Conservation (phyloP, 2,888 invertebrate species). For the Cheilosia impressa region DNA sequence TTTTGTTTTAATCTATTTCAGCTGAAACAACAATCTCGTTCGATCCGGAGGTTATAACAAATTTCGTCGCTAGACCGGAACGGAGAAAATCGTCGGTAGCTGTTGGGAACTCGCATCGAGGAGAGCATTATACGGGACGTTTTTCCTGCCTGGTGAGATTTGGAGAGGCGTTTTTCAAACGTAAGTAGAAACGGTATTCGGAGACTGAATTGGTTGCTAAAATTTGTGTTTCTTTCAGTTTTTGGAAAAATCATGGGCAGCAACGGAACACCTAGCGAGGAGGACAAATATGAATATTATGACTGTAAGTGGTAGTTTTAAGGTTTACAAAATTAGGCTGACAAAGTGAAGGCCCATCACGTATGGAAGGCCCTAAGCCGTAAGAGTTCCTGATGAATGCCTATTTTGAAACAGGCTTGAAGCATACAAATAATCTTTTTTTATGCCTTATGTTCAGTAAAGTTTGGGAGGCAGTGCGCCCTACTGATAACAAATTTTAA, state of each 20-base stretch:
- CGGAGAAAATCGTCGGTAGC: conserved; percentile 55
- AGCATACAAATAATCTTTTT: no score
- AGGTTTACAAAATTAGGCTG: no score
- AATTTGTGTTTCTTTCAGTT: conserved; percentile 77
- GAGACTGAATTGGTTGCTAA: background rate
- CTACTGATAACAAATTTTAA: no score
- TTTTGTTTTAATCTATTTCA: conserved; percentile 28
- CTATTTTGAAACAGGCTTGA: no score
- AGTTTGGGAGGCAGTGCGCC: no score
- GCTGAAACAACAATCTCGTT: conserved; percentile 61
- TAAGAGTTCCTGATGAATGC: no score
- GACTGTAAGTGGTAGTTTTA: conserved; percentile 80
- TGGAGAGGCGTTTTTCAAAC: conserved; percentile 54
- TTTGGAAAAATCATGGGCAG: conserved; percentile 83
- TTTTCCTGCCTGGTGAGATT: conserved; percentile 53
- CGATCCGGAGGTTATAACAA: conserved; percentile 58
- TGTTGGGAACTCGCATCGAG: conserved; percentile 9
- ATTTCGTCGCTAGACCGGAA: conserved; percentile 40
- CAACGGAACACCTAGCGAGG: conserved; percentile 81
- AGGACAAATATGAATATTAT: conserved; percentile 81
- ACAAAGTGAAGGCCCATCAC: no score
- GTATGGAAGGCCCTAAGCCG: no score
- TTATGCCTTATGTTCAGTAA: no score
- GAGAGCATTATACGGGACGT: conserved; percentile 11
- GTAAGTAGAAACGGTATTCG: conserved; percentile 27